Evolutionary conservation across 2,797 vertebrate genomes (phyloP), one percentile per base, ranked within the genome.

Genomic region (Artibeus jamaicensis): DNA sequence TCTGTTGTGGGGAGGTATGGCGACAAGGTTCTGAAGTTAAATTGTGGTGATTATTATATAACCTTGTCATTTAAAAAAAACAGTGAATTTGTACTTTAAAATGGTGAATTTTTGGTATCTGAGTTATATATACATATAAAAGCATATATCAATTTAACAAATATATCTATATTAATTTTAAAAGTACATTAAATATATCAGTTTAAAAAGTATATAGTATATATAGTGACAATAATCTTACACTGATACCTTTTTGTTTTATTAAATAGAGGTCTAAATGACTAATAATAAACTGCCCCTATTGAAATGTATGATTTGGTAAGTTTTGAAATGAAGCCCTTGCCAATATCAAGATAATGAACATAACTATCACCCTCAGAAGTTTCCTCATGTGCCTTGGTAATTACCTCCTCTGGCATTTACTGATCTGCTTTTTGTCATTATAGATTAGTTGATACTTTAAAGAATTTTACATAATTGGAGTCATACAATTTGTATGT

Each of bases 371-470:
- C 37, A 48, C 22, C 3, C 14, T 48, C 18, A 6, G 53, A 44
- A 57, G 9, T 85, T 76, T 95, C 34, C 73, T 85, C 11, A 29
- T 39, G 29, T 24, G 29, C 32, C 26, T 79, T 79, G 73, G 22
- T 79, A 65, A 48, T 90, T 26, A 14, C 16, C 21, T 70, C 34
- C 24, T 68, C 6, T 53, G 26, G 26, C 11, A 42, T 67, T 93
- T 93, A 74, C n/a, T 84, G 29, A 70, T 91, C 12, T 91, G 42
- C 44, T 88, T 95, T 93, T 42, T 67, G 48, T 57, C 37, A 78
- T 15, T 82, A 1, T 87, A 81, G 26, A 50, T 86, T 78, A 53
- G 32, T 79, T 93, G 77, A 21, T 37, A 73, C 59, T 76, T 48
- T 34, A 83, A 68, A n/a, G 9, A 62, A 59, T 90, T 90, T 68